Conservation (phyloP, 2,797 vertebrate genomes). For the Acanthornis magna region DNA sequence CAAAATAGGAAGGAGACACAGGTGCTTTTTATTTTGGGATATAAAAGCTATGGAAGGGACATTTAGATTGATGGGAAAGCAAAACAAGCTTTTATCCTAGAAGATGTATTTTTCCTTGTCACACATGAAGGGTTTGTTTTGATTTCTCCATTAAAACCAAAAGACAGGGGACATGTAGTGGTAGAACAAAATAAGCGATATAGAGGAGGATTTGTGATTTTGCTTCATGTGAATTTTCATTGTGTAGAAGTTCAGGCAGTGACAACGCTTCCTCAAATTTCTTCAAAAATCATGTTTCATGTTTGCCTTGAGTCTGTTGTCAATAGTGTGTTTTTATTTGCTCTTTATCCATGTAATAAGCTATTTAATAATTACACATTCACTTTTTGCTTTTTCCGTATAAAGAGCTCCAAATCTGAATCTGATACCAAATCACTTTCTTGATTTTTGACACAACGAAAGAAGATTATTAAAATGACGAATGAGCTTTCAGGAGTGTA, state of each 20-base stretch:
- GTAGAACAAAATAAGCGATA: background rate
- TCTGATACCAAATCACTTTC: background rate
- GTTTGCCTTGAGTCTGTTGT: background rate
- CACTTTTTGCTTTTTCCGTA: background rate
- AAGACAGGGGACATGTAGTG: background rate
- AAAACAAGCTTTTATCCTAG: background rate
- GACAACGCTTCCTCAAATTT: background rate
- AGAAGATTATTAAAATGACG: background rate
- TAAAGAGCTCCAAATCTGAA: background rate
- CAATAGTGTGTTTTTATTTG: background rate
- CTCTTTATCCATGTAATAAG: background rate
- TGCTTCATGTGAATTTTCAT: background rate
- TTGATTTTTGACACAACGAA: background rate
- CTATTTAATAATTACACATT: background rate
- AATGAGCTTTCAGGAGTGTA: background rate
- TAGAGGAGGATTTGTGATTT: background rate
- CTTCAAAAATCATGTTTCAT: background rate
- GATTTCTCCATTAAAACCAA: background rate
- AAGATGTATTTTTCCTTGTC: background rate
- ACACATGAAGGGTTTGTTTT: background rate
- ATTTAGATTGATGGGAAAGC: background rate
- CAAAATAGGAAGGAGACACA: background rate
- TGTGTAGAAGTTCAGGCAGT: background rate
- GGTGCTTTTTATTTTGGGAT: background rate
- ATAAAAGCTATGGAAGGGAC: background rate